Conservation (phyloP, 2,797 vertebrate genomes). For the Tangara arthus region DNA sequence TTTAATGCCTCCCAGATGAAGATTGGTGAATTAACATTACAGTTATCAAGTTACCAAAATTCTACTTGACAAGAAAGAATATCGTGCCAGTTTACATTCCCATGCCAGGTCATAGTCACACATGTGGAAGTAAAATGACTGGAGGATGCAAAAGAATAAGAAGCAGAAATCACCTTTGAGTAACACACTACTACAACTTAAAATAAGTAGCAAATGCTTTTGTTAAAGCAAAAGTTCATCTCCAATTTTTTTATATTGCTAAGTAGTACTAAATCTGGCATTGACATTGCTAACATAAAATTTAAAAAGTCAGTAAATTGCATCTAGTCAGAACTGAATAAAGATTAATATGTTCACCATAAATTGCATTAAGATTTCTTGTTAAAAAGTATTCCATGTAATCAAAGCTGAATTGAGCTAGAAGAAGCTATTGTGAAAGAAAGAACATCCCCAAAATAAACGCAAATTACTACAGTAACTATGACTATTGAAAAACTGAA, state of each 20-base stretch:
- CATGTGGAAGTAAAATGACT: not conserved
- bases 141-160: not conserved
- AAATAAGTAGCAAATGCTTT: not conserved
- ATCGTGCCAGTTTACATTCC: not conserved
- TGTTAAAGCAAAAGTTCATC: not conserved
- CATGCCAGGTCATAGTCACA: not conserved
- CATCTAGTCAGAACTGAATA: not conserved
- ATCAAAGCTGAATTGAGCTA: not conserved
- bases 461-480: not conserved
- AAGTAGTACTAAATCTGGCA: not conserved
- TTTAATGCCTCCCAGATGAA: not conserved
- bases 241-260: not conserved
- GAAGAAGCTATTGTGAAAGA: not conserved
- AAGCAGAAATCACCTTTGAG: not conserved
- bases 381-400: not conserved
- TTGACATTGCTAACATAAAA: not conserved
- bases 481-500: not conserved
- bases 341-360: not conserved
- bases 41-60: not conserved
- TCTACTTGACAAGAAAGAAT: not conserved
- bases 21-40: not conserved
- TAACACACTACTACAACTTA: not conserved
- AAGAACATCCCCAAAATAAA: not conserved
- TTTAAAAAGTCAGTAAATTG: not conserved
- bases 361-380: not conserved